Evolutionary conservation across 2,113 vertebrate genomes (phyloP).

Genomic region (Leucopternis melanops): DNA sequence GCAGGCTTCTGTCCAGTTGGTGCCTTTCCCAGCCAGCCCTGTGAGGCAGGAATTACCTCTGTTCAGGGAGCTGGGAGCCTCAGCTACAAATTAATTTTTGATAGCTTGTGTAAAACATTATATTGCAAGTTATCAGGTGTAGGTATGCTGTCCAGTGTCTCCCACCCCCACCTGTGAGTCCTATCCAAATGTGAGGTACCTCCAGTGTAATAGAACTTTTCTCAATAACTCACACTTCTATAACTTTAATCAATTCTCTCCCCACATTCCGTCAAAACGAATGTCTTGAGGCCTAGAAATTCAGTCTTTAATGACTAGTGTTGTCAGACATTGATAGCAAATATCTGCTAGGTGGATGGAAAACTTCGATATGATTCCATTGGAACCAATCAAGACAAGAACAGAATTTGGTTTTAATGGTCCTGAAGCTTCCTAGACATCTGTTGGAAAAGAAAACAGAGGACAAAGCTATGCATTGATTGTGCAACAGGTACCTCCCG

Average conservation of each 20-base stretch:
- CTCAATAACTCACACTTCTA: neutral
- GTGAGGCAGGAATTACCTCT: neutral
- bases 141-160: neutral
- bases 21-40: neutral
- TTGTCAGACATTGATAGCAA: neutral
- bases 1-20: neutral
- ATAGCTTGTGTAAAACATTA: neutral
- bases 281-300: neutral
- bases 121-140: neutral
- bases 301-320: neutral
- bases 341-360: neutral
- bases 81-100: neutral
- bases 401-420: neutral
- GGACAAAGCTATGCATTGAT: neutral
- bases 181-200: too few species aligned
- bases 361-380: neutral
- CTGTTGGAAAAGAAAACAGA: neutral
- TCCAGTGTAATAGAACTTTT: neutral
- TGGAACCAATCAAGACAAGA: neutral
- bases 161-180: neutral
- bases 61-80: neutral
- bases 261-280: neutral
- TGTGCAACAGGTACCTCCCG: neutral
- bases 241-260: neutral
- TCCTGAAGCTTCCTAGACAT: neutral